These are phyloP conservation scores for Sporophila hypoxantha DNA, from an alignment of 2,113 vertebrate species.

Conservation along the genomic window DNA sequence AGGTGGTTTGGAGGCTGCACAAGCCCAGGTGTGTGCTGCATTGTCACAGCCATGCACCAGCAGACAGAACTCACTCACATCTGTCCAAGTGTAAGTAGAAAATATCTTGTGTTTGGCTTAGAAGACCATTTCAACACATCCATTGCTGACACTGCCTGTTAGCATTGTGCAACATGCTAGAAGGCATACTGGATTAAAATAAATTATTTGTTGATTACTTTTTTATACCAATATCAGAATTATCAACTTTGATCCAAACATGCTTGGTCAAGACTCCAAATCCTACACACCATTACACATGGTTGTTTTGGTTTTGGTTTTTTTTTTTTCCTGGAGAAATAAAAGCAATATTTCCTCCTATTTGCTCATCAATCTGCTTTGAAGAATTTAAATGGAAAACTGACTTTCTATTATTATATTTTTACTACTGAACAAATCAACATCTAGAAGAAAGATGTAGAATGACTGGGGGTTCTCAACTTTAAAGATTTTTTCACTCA, in stretches of 20 bases:
- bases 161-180: neutral
- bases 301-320: neutral
- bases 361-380: neutral
- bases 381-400: neutral
- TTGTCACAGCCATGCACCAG: neutral
- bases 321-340: neutral
- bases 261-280: neutral
- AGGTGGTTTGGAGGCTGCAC: neutral
- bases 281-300: neutral
- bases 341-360: neutral
- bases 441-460: neutral
- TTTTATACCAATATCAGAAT: neutral
- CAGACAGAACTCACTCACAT: neutral
- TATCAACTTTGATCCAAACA: neutral
- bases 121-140: neutral
- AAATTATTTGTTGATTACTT: rapidly evolving
- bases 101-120: neutral
- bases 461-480: neutral
- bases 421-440: neutral
- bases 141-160: neutral
- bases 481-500: neutral
- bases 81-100: neutral
- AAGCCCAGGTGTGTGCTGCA: neutral
- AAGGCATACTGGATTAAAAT: neutral
- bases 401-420: neutral